Base-by-base conservation (phyloP, 2,113 vertebrate species). In the Centropus bengalensis region DNA sequence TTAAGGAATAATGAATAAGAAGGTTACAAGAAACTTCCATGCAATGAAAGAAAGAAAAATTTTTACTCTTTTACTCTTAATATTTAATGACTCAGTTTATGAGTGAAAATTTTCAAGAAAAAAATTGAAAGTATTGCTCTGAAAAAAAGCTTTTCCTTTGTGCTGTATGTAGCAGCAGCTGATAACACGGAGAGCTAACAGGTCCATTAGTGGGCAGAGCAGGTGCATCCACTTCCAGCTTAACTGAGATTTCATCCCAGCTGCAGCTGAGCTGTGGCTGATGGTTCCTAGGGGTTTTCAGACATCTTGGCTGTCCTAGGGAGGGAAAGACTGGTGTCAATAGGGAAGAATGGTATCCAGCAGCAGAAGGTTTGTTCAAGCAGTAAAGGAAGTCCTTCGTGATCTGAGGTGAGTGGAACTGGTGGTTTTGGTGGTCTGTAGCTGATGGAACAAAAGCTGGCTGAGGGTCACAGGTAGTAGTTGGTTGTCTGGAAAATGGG, bases 321-420 rank as follows among this genome's bases (percentile, higher is more conserved):
- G 26, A 22, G 11, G 7, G 1, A 54, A 52, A 15, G 30, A 4
- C 3, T 79, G 55, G 12, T 2, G 70, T 15, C 7, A 47, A 33
- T 0, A 15, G 21, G 30, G 58, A 1, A 18, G 12, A 0, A 4
- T 19, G 10, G 12, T 40, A 2, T n/a, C 2, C 15, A 58, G 68
- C 38, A 54, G 22, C 6, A 32, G 55, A 27, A 64, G 36, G 8
- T 20, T 12, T 55, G 15, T 32, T 44, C 13, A 60, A 44, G 5
- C 3, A 17, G 5, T 6, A n/a, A 66, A 47, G 20, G 18, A 56
- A 36, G 5, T n/a, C 27, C 23, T 47, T 8, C 12, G 28, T 28
- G 10, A 10, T 7, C 22, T 38, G 54, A 83, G 71, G 45, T 88
- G 51, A 66, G 68, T 64, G 62, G 68, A 82, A 9, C 0, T 28